Evolutionary conservation across 2,888 invertebrate genomes (phyloP), one percentile per base, ranked within the genome.

Genomic region (Cerceris rybyensis): DNA sequence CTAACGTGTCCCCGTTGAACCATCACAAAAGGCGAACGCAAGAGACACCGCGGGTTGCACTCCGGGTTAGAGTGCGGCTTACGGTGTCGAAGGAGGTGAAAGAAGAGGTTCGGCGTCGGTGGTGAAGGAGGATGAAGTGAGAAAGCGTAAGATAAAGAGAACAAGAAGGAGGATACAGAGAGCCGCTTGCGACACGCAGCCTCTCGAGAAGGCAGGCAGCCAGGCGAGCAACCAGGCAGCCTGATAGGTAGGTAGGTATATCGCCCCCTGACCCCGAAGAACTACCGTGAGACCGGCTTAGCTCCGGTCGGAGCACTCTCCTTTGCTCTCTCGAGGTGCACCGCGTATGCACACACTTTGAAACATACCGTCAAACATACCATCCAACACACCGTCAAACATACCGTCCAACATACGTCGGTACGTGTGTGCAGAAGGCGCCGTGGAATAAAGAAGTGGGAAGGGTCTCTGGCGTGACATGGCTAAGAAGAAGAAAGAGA

Each of bases 241-340:
- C 75, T 80, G 83, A 81, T 80, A 85, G 83, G 86, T 88, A 85
- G 81, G 86, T 83, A 88, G 87, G 85, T 89, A 87, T 88, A 89
- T 89, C 87, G 89, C 89, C 89, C 89, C 87, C 87, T 89, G 89
- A 89, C 89, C 89, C 87, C 87, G 81, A 82, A 83, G 78, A 87
- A 89, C 89, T 89, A 89, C 89, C 89, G 89, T 89, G 89, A 89
- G 89, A 89, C 87, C 88, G 85, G 82, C 88, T 86, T 86, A 86
- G 78, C 85, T 82, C 86, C 82, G 78, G 64, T 46, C 71, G 81
- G 86, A 80, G 80, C 85, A 81, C 85, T 85, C 85, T 85, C 85
- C 81, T 85, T 83, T 82, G 85, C 82, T 82, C 84, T 85, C 82
- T 71, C 76, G 74, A 49, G 58, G 65, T 66, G 58, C 78, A 66